Evolutionary conservation across 2,888 invertebrate species (phyloP), one percentile per base, ranked within the genome.

Genomic region (Thymelicus sylvestris): DNA sequence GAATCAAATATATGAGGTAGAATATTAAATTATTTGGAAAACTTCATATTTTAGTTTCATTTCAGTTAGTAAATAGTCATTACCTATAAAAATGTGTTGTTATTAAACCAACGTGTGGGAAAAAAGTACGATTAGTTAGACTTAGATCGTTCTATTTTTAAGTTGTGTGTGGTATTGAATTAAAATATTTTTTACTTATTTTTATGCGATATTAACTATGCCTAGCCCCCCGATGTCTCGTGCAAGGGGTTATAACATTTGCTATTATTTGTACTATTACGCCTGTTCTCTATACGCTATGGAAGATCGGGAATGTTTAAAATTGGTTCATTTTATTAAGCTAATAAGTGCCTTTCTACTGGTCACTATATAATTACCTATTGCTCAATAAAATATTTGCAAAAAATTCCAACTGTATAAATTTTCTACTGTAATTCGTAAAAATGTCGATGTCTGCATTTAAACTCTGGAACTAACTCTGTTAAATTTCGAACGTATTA

Each of bases 351-450:
- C 62, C 38, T 44, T 61, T 31, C 39, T 24, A 55, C 44, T 63
- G 44, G 24, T 67, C 50, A 38, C 61, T 67, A 68, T 68, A 50
- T 62, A 44, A 62, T 24, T 24, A 60, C n/a, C 12, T 41, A 66
- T 66, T 41, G 39, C 61, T 24, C 44, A n/a, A 62, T 67, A 52
- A 61, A 10, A 68, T 55, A 44, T 57, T 55, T 62, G 64, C 59
- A 69, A 69, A 63, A 69, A 64, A 64, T 63, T 48, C 47, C 39
- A 63, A 19, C 55, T 62, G 19, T 66, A 64, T 73, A 72, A 66
- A 68, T 50, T 67, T 71, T 73, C 67, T 63, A 50, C 44, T 73
- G 70, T 78, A 79, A 79, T 79, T 79, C 79, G 78, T 79, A 71
- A 75, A 71, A 68, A 67, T 73, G 44, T 75, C 80, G 73, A 73